Base-by-base conservation (phyloP, 2,113 vertebrate genomes). In the Gasterosteus nipponicus region DNA sequence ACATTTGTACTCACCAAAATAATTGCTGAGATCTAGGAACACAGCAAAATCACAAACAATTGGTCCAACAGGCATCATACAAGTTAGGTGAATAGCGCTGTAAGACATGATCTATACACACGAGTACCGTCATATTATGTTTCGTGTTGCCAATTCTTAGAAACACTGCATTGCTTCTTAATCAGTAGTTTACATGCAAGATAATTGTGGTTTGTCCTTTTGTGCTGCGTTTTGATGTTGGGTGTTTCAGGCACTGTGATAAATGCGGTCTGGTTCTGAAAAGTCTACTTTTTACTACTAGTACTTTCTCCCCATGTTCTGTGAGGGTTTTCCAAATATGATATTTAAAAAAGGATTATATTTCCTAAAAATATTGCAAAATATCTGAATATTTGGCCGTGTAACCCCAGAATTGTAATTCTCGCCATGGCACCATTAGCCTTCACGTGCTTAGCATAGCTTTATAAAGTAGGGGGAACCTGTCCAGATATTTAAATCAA, bases 11-110 rank as follows among this genome's bases (percentile, higher is more conserved):
- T 56, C 53, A 56, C 53, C 53, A 56, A 56, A 56, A 56, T 56
- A 56, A 56, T 56, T 56, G 53, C 53, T 56, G 53, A 56, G 22
- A 56, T 56, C 53, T 56, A 56, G 53, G 53, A 56, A 56, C 53
- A 56, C 53, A 56, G 53, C 53, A 56, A 56, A 56, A 56, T 56
- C 53, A 56, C 53, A 56, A 56, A 56, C 4, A 29, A 56, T 56
- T 56, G 22, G 53, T 56, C 53, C 53, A 56, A 29, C 53, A 56
- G 53, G 53, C n/a, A 56, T 56, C 53, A 56, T 56, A 56, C 53
- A 56, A 29, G 22, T 56, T 29, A 56, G 1, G 53, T 14, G 53
- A 56, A 56, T 29, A 56, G 53, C 22, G 53, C 0, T 56, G 53
- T 29, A 22, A 56, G 53, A 56, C 26, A 29, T 12, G 26, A 56